Base-by-base conservation (phyloP, 92 coral and sea anemone species). In the Phenganax stokvisi region DNA sequence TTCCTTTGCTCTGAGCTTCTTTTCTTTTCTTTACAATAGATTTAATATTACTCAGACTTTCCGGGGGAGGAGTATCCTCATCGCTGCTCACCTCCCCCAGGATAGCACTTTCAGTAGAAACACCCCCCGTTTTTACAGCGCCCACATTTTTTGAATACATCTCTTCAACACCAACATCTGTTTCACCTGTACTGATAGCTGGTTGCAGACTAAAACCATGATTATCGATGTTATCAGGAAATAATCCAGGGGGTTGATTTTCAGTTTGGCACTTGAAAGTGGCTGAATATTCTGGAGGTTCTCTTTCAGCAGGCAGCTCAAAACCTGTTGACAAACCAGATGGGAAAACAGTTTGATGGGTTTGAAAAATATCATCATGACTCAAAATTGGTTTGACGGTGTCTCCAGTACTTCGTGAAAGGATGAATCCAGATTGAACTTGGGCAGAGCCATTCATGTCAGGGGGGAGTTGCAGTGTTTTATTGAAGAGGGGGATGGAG, bases 31-130 rank as follows among this genome's bases (percentile, higher is more conserved):
- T 90, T 52, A 85, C 98, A 56, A 92, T 90, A 58, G 87, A 89
- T 76, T 94, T 94, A 80, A 94, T 94, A 59, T 92, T 89, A 57
- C 84, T 94, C 3, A 94, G 87, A 77, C 98, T 94, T 64, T 92
- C 97, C 12, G 92, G 89, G 71, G 98, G 98, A 12, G 98, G 98
- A 2, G 91, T 91, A 79, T 94, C 97, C 2, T 94, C 97, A 0
- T 91, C 98, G 37, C 74, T 79, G 51, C 73, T 47, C 15, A 56
- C 83, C 60, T 47, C 74, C 25, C 17, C 73, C 73, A n/a, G 73
- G 73, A 10, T 30, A 28, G 2, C 16, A 68, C 29, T 37, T 9
- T 20, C 73, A 17, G 52, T 37, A 12, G 52, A 7, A 37, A 0
- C 6, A 12, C 52, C 52, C 73, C 54, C 73, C 54, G 73, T 29